Evolutionary conservation across 2,113 vertebrate genomes (phyloP).

Genomic region (Sinocyclocheilus anshuiensis): DNA sequence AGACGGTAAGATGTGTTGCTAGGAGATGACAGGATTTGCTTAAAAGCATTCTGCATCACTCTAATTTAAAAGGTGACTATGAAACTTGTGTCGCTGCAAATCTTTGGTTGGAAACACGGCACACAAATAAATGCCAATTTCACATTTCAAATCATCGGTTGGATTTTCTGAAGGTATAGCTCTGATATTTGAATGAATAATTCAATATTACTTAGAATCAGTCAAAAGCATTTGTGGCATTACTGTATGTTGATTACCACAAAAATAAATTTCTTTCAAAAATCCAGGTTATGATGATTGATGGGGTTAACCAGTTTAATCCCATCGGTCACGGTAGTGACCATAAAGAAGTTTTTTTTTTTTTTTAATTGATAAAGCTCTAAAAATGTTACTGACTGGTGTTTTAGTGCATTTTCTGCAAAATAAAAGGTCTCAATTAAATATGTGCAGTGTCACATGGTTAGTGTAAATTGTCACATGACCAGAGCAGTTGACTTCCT

Average conservation of each 20-base stretch:
- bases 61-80: conserved; percentile 26
- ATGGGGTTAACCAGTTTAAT: too few species aligned
- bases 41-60: conserved; percentile 36
- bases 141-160: neutral
- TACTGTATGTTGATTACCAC: neutral
- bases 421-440: too few species aligned
- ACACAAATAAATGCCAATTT: conserved; percentile 17
- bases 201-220: neutral
- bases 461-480: too few species aligned
- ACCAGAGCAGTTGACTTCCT: too few species aligned
- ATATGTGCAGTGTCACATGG: too few species aligned
- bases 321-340: too few species aligned
- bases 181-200: neutral
- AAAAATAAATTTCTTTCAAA: neutral
- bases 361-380: too few species aligned
- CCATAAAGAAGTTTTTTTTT: too few species aligned
- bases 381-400: too few species aligned
- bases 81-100: conserved; percentile 14
- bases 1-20: conserved; percentile 19
- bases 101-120: conserved; percentile 8
- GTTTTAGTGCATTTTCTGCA: too few species aligned
- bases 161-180: neutral
- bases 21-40: conserved; percentile 40
- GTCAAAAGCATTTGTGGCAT: neutral
- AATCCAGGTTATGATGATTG: neutral